Percentiles rank a stretch among this genome's conserved stretches.
These are phyloP conservation scores for Hystrix brachyura DNA, from an alignment of 2,113 vertebrate genomes.

Conservation along the genomic window DNA sequence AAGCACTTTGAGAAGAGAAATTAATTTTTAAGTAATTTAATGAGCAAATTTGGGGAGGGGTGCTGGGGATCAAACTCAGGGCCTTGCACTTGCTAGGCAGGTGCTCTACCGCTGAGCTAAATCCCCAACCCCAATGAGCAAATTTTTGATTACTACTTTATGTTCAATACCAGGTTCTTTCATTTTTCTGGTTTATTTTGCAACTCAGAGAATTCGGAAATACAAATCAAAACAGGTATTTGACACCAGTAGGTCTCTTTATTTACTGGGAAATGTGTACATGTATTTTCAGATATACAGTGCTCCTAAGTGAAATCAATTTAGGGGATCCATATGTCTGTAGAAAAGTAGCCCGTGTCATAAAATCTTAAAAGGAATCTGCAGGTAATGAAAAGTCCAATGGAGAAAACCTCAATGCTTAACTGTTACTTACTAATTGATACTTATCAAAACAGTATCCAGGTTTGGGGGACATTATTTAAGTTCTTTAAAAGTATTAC, in stretches of 20 bases:
- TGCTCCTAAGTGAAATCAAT: constrained; percentile 19
- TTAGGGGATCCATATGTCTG: not conserved
- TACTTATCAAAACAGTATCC: not conserved
- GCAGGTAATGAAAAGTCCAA: not conserved
- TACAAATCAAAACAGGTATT: constrained; percentile 28
- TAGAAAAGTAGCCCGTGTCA: constrained; percentile 24
- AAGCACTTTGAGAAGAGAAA: constrained; percentile 85
- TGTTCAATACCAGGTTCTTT: constrained; percentile 59
- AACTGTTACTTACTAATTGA: not conserved
- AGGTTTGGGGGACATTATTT: not conserved
- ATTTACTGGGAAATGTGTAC: constrained; percentile 57
- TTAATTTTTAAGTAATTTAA: constrained; percentile 82
- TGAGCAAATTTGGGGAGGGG: constrained; percentile 65
- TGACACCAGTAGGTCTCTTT: constrained; percentile 16
- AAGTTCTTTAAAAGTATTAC: not conserved
- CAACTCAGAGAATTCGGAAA: constrained; percentile 42
- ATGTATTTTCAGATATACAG: not conserved
- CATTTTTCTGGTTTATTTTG: constrained; percentile 55
- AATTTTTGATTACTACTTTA: constrained; percentile 75
- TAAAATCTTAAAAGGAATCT: not conserved
- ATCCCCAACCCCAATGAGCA: constrained; percentile 64
- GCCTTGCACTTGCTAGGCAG: no score
- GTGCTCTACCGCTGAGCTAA: no score
- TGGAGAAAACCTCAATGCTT: not conserved
- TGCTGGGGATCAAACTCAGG: no score